Percentiles rank a stretch among this genome's conserved stretches.
phyloP scores from a whole-genome alignment of 1,140 invertebrate genomes.

The Ylistrum balloti region DNA sequence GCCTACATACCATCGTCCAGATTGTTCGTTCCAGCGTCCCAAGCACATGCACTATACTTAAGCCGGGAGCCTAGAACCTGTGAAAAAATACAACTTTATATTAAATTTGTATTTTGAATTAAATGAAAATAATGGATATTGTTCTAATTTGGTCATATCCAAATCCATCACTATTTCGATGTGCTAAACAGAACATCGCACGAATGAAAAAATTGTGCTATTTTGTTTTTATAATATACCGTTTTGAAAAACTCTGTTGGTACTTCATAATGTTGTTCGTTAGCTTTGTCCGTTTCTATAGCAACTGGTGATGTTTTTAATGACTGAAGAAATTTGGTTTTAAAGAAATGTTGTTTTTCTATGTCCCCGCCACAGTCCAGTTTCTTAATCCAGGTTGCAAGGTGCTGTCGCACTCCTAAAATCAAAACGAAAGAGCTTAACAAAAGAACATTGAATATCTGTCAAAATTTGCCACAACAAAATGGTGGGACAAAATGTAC shows the following conservation, averaged over 20 bases:
- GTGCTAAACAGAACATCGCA: too few species aligned
- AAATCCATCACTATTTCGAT: too few species aligned
- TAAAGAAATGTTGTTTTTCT: constrained; percentile 75
- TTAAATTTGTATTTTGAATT: too few species aligned
- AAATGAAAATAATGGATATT: too few species aligned
- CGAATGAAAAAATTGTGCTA: too few species aligned
- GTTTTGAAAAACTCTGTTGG: constrained; percentile 77
- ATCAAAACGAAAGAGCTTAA: neutral
- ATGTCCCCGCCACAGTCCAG: constrained; percentile 76
- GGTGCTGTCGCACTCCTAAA: constrained; percentile 72
- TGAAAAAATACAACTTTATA: constrained; percentile 35
- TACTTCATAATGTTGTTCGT: constrained; percentile 80
- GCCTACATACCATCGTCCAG: constrained; percentile 70
- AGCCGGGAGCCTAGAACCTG: constrained; percentile 74
- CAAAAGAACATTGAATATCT: too few species aligned
- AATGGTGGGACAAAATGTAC: too few species aligned
- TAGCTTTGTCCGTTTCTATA: constrained; percentile 77
- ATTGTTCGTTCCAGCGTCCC: constrained; percentile 65
- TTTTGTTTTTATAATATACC: constrained; percentile 58
- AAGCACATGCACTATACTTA: constrained; percentile 76
- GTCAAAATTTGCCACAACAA: too few species aligned
- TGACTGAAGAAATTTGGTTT: constrained; percentile 73
- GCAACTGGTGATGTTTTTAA: constrained; percentile 73
- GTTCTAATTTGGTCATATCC: too few species aligned
- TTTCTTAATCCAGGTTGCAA: constrained; percentile 72